Base-by-base conservation (phyloP, 2,888 invertebrate genomes). In the Parthenolecanium corni region DNA sequence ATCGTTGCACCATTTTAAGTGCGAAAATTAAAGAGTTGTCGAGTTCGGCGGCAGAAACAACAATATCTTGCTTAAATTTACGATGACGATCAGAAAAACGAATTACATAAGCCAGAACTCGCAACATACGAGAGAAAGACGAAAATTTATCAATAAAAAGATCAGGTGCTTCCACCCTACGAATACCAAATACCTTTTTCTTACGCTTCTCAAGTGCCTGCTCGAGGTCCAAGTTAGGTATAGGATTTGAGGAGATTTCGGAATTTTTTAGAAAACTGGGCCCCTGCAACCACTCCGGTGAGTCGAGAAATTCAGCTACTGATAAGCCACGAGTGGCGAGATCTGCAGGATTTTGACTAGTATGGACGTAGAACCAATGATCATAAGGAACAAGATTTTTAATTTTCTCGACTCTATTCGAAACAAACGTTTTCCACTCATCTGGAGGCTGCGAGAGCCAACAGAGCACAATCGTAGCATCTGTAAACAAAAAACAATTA, bases 401-500 rank as follows among this genome's bases (percentile, higher is more conserved):
- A 4, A 70, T 70, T 54, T 66, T 44, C 6, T 66, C 31, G 2
- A 70, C 68, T 44, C 69, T 21, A 51, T 70, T 70, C 2, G 65
- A 64, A 1, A 70, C 69, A 65, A 67, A 70, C 1, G 67, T 67
- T 44, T 70, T 69, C 66, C 69, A 70, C 12, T 64, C 16, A 21
- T 46, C 20, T 9, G 67, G 64, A 51, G 67, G 65, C 12, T 66
- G 57, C 12, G 47, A 14, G 25, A 64, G 24, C 65, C 64, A 65
- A 11, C 51, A 24, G 4, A 65, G 25, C 12, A 42, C 25, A 12
- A 58, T 16, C 0, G 36, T 63, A 6, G 65, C 63, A 38, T 65
- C 58, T 1, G 52, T 36, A n/a, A 47, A 65, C 1, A n/a, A n/a
- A n/a, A n/a, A n/a, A n/a, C n/a, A n/a, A n/a, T n/a, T n/a, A n/a